A percentile compares a stretch with the other conserved stretches of the same genome.
phyloP scores from a whole-genome alignment of 2,113 vertebrate genomes.

The Aptenodytes forsteri region DNA sequence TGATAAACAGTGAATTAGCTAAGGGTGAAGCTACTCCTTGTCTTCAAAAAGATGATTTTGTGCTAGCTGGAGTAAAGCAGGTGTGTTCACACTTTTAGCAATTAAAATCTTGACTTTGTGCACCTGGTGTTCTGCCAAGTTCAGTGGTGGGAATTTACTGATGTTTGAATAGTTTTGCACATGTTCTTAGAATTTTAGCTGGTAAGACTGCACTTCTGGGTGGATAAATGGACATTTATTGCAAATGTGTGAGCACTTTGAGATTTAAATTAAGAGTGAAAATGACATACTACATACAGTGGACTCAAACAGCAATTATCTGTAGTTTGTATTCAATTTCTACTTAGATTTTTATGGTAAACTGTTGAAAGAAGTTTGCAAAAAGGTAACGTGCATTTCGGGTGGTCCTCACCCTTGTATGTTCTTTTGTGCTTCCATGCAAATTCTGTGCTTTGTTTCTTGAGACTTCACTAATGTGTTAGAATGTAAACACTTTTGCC shows the following conservation, averaged over 20 bases:
- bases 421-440: neutral
- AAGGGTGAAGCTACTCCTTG: neutral
- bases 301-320: neutral
- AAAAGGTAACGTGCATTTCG: neutral
- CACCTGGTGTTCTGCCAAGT: neutral
- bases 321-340: neutral
- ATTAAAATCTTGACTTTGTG: neutral
- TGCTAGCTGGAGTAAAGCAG: neutral
- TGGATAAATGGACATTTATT: neutral
- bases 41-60: neutral
- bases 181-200: neutral
- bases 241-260: neutral
- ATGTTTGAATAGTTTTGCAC: neutral
- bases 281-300: neutral
- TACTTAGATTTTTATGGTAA: neutral
- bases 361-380: neutral
- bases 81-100: neutral
- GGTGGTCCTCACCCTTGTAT: neutral
- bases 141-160: neutral
- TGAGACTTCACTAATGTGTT: neutral
- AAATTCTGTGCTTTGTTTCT: neutral
- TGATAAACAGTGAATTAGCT: neutral
- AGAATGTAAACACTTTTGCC: neutral
- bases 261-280: neutral
- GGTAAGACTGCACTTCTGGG: neutral